Conservation (phyloP, 1,140 invertebrate species). For the Pseudachorutes palmiensis region DNA sequence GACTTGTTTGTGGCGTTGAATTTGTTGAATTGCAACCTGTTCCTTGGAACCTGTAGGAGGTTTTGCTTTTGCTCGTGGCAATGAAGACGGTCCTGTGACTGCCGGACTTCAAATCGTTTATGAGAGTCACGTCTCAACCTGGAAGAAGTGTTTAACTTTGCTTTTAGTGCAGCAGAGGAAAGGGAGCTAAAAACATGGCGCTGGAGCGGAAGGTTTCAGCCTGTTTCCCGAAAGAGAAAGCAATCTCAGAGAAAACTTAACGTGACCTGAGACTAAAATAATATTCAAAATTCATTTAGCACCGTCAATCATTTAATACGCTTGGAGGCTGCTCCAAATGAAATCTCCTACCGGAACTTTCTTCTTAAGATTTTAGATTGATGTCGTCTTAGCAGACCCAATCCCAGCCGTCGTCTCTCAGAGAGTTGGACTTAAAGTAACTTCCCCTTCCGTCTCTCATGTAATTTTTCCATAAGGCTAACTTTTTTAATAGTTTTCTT, state of each 20-base stretch:
- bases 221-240: not conserved
- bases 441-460: too few species aligned
- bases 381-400: not conserved
- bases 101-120: slow-evolving; percentile 18
- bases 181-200: not conserved
- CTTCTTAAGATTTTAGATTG: too few species aligned
- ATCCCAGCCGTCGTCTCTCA: not conserved
- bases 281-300: slow-evolving; percentile 1
- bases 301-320: too few species aligned
- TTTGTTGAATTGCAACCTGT: not conserved
- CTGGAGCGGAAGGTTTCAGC: not conserved
- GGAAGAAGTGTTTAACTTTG: slow-evolving; percentile 34
- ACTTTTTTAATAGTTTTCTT: not conserved
- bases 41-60: not conserved
- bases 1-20: too few species aligned
- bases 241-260: not conserved
- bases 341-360: too few species aligned
- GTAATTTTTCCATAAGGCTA: not conserved
- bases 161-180: slow-evolving; percentile 24
- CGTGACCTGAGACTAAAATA: slow-evolving; percentile 2
- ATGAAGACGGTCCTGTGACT: not conserved
- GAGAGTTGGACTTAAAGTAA: too few species aligned
- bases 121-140: slow-evolving; percentile 29
- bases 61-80: not conserved
- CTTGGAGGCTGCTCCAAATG: too few species aligned